A percentile compares a stretch with the other conserved stretches of the same genome.
phyloP scores from a whole-genome alignment of 30 jellyfish, hydroid and myxozoan genomes.

The Hydractinia symbiolongicarpus region DNA sequence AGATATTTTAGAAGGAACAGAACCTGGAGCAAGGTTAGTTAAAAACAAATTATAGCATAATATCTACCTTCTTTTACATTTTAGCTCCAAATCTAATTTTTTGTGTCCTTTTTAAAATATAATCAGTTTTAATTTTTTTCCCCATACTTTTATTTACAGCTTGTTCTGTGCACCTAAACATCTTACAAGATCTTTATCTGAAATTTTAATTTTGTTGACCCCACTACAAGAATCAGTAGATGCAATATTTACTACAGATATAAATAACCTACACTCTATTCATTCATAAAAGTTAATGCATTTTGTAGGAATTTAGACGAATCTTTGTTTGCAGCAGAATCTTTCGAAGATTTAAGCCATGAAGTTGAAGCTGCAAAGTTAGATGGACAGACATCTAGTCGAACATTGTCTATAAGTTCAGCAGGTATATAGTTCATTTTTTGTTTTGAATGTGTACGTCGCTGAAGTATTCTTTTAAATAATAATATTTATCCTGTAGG shows the following conservation, averaged over 20 bases:
- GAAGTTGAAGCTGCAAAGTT: slow-evolving; percentile 36
- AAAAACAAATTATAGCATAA: neutral
- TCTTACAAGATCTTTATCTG: too few species aligned
- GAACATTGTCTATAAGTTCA: slow-evolving; percentile 26
- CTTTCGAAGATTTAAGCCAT: slow-evolving; percentile 73
- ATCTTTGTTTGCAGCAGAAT: slow-evolving; percentile 68
- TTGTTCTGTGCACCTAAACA: too few species aligned
- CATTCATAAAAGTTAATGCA: neutral
- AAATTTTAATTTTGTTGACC: too few species aligned
- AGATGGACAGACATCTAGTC: slow-evolving; percentile 56
- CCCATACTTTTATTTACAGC: neutral
- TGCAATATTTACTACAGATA: too few species aligned
- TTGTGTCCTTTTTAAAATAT: neutral
- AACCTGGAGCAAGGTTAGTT: slow-evolving; percentile 87
- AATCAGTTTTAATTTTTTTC: neutral
- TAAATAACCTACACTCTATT: too few species aligned
- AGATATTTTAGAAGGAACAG: slow-evolving; percentile 64
- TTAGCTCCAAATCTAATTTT: too few species aligned
- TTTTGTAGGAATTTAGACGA: slow-evolving; percentile 47
- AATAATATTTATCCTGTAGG: too few species aligned
- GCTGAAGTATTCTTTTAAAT: too few species aligned
- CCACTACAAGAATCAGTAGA: too few species aligned
- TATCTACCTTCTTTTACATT: too few species aligned
- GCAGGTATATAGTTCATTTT: neutral
- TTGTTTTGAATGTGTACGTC: too few species aligned